phyloP scores from a whole-genome alignment of 2,888 invertebrate genomes.

The Lithosia quadra region DNA sequence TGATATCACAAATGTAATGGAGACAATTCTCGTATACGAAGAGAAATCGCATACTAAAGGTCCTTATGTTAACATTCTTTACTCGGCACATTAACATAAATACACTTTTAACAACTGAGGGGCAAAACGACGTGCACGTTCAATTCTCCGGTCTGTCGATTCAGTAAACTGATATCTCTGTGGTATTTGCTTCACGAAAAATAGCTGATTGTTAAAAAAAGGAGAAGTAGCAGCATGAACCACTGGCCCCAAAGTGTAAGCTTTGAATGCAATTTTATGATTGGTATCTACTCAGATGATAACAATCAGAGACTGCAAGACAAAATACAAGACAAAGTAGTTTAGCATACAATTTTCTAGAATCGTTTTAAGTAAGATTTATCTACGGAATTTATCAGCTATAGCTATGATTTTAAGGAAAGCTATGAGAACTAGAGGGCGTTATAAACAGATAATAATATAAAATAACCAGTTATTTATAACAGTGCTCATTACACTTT shows the following conservation, averaged over 20 bases:
- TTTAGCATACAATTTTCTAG: background rate
- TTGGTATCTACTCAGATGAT: background rate
- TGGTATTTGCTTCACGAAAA: slow-evolving; percentile 5
- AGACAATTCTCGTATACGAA: background rate
- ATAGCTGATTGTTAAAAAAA: background rate
- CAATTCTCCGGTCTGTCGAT: slow-evolving; percentile 25
- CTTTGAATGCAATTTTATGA: too few species aligned
- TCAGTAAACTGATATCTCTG: slow-evolving; percentile 33
- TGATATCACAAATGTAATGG: background rate
- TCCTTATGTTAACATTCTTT: slow-evolving; percentile 48
- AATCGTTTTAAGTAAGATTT: background rate
- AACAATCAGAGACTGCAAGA: background rate
- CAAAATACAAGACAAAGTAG: background rate
- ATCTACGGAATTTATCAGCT: background rate
- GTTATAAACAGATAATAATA: slow-evolving; percentile 11
- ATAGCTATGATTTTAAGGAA: slow-evolving; percentile 19
- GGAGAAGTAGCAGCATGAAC: background rate
- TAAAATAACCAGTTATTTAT: slow-evolving; percentile 14
- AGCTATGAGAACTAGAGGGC: slow-evolving; percentile 28
- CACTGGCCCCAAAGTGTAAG: too few species aligned
- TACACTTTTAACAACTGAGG: slow-evolving; percentile 53
- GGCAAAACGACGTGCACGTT: slow-evolving; percentile 42
- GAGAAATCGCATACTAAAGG: slow-evolving; percentile 15
- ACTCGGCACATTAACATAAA: slow-evolving; percentile 59
- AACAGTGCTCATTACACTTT: slow-evolving; percentile 23